These are phyloP conservation scores for Limanda limanda DNA, from an alignment of 2,113 vertebrate species.

Conservation along the genomic window DNA sequence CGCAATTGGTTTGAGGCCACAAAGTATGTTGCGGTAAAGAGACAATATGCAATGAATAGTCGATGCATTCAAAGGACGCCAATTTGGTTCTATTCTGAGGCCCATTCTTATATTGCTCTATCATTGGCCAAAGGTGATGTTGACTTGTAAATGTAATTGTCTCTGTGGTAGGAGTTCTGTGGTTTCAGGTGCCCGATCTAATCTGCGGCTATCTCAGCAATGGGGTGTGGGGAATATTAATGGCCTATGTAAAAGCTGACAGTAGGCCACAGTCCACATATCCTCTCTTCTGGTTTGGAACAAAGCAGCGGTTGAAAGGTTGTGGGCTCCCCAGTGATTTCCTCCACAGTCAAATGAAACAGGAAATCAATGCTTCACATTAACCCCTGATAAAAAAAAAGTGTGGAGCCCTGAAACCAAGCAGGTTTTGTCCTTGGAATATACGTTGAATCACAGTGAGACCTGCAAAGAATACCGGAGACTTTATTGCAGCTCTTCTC, in stretches of 20 bases:
- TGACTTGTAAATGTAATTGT: slow-evolving; percentile 28
- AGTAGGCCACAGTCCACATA: slow-evolving; percentile 3
- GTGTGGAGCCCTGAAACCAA: slow-evolving; percentile 14
- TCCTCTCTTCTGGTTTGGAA: slow-evolving; percentile 39
- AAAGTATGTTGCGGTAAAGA: slow-evolving; percentile 5
- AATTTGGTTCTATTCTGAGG: slow-evolving; percentile 28
- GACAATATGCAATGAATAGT: slow-evolving; percentile 28
- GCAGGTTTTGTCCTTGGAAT: slow-evolving; percentile 32
- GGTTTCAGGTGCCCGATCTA: slow-evolving; percentile 21
- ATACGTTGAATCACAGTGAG: slow-evolving; percentile 27
- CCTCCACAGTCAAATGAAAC: slow-evolving; percentile 49
- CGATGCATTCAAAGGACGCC: slow-evolving; percentile 20
- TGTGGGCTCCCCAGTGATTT: slow-evolving; percentile 39
- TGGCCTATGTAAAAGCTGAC: neutral
- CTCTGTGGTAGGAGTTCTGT: slow-evolving; percentile 10
- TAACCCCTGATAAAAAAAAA: slow-evolving; percentile 54
- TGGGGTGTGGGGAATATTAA: slow-evolving; percentile 3
- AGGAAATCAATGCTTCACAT: slow-evolving; percentile 68
- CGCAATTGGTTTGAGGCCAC: slow-evolving; percentile 38
- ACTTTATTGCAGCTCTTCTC: slow-evolving; percentile 13
- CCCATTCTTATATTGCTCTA: neutral
- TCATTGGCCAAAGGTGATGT: slow-evolving; percentile 6
- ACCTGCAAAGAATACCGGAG: neutral
- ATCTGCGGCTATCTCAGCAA: slow-evolving; percentile 7
- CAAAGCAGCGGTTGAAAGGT: slow-evolving; percentile 16